Conservation (phyloP, 2,888 invertebrate species). For the Rhagophthalmus giganteus region DNA sequence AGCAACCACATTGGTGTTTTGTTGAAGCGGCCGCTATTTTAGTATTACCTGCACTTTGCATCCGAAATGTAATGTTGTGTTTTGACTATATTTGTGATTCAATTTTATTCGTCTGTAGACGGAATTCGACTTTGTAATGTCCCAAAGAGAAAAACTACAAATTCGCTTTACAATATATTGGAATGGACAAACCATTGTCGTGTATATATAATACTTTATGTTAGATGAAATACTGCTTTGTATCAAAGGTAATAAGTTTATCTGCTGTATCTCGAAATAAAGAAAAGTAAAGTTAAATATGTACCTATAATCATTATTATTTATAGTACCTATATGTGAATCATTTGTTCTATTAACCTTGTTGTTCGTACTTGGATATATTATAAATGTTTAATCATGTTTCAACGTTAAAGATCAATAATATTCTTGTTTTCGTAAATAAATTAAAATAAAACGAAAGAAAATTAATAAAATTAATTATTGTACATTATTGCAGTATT, state of each 20-base stretch:
- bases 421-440: no score
- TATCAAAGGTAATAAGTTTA: background rate
- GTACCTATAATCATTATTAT: no score
- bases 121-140: conserved; percentile 56
- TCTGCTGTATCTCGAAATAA: background rate
- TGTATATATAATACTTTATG: conserved; percentile 58
- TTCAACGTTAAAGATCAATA: no score
- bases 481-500: no score
- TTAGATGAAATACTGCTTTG: background rate
- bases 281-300: background rate
- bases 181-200: conserved; percentile 66
- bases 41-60: no score
- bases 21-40: no score
- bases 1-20: background rate
- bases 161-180: conserved; percentile 71
- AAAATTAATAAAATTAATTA: no score
- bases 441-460: no score
- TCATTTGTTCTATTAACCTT: no score
- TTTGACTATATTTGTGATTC: background rate
- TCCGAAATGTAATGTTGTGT: background rate
- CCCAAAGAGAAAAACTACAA: conserved; percentile 65
- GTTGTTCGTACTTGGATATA: no score
- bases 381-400: background rate
- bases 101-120: background rate
- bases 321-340: no score